Evolutionary conservation across 2,888 invertebrate genomes (phyloP).

Genomic region (Polydrusus pterygomalis): DNA sequence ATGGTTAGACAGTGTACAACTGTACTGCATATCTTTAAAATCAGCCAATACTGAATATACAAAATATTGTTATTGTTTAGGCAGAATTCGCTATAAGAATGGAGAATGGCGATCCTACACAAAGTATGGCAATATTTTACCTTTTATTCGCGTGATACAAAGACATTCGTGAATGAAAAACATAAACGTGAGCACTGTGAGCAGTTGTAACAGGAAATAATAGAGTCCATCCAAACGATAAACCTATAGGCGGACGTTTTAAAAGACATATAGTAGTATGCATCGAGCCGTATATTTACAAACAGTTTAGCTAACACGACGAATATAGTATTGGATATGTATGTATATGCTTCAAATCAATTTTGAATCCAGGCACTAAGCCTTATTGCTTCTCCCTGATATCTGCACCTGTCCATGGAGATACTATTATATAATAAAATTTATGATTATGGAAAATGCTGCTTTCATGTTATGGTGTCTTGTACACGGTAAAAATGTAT

Average conservation of each 20-base stretch:
- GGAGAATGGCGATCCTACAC: background rate
- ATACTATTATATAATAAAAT: constrained; percentile 40
- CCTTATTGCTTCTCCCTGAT: constrained; percentile 56
- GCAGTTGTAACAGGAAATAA: constrained; percentile 4
- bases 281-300: constrained; percentile 65
- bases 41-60: too few relatives aligned
- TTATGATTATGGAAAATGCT: constrained; percentile 44
- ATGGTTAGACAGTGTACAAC: too few relatives aligned
- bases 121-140: background rate
- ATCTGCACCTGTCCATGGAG: constrained; percentile 49
- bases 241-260: constrained; percentile 9
- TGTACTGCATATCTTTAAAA: too few relatives aligned
- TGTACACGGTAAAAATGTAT: too few relatives aligned
- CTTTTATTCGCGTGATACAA: background rate
- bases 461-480: background rate
- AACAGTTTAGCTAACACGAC: constrained; percentile 67
- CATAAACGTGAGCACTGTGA: background rate
- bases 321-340: constrained; percentile 60
- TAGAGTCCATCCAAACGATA: constrained; percentile 4
- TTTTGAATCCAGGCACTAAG: constrained; percentile 61
- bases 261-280: constrained; percentile 33
- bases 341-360: constrained; percentile 63
- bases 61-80: too few relatives aligned
- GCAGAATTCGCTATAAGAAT: too few relatives aligned
- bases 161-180: background rate